These are phyloP conservation scores for Salvelinus fontinalis DNA, from an alignment of 2,113 vertebrate genomes.

Conservation along the genomic window DNA sequence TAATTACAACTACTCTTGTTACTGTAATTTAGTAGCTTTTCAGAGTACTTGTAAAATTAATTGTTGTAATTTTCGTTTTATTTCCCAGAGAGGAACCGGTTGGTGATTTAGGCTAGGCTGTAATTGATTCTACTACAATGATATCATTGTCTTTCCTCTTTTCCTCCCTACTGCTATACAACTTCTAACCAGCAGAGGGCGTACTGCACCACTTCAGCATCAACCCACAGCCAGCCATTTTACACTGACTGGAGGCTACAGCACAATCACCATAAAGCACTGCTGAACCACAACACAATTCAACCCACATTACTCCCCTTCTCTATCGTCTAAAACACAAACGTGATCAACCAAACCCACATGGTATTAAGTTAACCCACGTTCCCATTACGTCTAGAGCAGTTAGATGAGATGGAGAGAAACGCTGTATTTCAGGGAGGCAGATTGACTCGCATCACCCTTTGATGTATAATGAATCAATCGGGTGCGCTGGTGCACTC, in stretches of 20 bases:
- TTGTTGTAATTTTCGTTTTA: too few relatives aligned
- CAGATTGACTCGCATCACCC: constrained; percentile 28
- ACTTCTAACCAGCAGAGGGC: constrained; percentile 62
- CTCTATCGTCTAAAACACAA: neutral
- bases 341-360: neutral
- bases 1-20: too few relatives aligned
- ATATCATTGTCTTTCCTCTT: too few relatives aligned
- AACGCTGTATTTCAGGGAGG: neutral
- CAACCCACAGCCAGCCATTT: constrained; percentile 13
- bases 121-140: too few relatives aligned
- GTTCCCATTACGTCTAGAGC: neutral
- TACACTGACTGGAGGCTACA: constrained; percentile 49
- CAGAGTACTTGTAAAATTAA: too few relatives aligned
- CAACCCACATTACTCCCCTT: constrained; percentile 8
- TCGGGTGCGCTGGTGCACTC: constrained; percentile 38
- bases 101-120: too few relatives aligned
- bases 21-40: too few relatives aligned
- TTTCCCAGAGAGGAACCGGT: too few relatives aligned
- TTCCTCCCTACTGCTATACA: neutral
- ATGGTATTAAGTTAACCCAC: too few relatives aligned
- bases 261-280: constrained; percentile 22
- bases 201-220: constrained; percentile 32
- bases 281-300: constrained; percentile 7
- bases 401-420: neutral
- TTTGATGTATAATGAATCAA: constrained; percentile 59